Evolutionary conservation across 2,797 vertebrate species (phyloP), one percentile per base, ranked within the genome.

Genomic region (Microcaecilia unicolor): DNA sequence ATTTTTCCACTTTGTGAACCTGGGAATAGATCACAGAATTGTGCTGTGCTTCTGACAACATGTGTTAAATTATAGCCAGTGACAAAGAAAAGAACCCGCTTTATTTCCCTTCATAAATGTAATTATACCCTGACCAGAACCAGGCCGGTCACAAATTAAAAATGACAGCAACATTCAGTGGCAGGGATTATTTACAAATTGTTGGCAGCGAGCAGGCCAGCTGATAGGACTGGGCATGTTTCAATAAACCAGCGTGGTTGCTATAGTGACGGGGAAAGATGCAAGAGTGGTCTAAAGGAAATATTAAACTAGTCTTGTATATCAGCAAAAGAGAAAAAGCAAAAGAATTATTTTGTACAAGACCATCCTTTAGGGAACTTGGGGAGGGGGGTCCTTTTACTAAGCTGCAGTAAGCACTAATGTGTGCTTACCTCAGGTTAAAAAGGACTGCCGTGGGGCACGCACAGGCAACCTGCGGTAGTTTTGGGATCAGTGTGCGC

Each of bases 181-280:
- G 14, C 34, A 47, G 64, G 18, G 58, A 59, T 78, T 70, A 67
- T 78, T 76, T 64, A 70, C 63, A 52, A 65, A 41, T 5, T 41
- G 58, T 51, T 21, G 52, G 68, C 43, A 36, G 44, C 29, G 52
- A 41, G 37, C 37, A 41, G 56, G 51, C 19, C 37, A 47, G 55
- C 28, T 14, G 31, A 44, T 53, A 70, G 41, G 53, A 41, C 23
- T 39, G 48, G 55, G 51, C 63, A 51, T 44, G 63, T 32, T 21
- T 48, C 21, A 5, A 48, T 59, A 48, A 60, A 40, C 51, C 46
- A 44, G 16, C 3, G 13, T 14, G 51, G 56, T 61, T 78, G 43
- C 59, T 55, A 54, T 54, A 65, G 73, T 58, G 63, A 75, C 52
- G 42, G 21, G 31, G n/a, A 13, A 52, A 30, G 28, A 18, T 50